A percentile compares a stretch with the other conserved stretches of the same genome.
Conservation (phyloP, 2,888 invertebrate genomes). For the Rhamnusium bicolor region DNA sequence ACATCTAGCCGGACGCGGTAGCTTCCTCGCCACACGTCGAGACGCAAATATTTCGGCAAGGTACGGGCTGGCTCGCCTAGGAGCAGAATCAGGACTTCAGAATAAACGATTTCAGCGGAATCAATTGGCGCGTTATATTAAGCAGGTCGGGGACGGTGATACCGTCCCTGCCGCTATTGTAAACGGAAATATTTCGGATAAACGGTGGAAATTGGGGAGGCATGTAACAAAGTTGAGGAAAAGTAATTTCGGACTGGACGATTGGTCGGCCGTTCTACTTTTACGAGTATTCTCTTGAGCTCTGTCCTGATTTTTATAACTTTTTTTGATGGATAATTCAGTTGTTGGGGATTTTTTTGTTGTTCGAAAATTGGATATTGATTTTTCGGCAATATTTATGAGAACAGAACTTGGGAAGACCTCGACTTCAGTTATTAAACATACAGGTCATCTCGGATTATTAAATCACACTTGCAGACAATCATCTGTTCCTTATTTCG, state of each 20-base stretch:
- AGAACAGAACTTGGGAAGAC: neutral
- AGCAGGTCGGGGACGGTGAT: neutral
- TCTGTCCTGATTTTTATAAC: neutral
- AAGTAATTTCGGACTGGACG: neutral
- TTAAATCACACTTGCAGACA: too few relatives aligned
- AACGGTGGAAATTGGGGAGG: neutral
- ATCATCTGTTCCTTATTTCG: too few relatives aligned
- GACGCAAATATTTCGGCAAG: conserved; percentile 30
- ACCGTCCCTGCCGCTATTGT: neutral
- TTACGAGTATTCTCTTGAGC: neutral
- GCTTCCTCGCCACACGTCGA: conserved; percentile 25
- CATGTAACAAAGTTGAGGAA: neutral
- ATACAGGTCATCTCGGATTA: too few relatives aligned
- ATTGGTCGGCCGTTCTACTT: neutral
- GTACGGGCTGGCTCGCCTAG: conserved; percentile 23
- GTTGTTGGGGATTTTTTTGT: neutral
- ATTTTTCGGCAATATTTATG: neutral
- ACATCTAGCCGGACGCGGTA: conserved; percentile 9
- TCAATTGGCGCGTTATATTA: neutral
- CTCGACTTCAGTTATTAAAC: too few relatives aligned
- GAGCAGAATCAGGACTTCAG: conserved; percentile 8
- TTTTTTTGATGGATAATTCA: neutral
- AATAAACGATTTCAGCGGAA: neutral
- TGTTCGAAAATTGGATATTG: neutral
- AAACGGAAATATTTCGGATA: neutral